phyloP scores from a whole-genome alignment of 53 echinoderm and acorn worm genomes.

The Stichopus horrens region DNA sequence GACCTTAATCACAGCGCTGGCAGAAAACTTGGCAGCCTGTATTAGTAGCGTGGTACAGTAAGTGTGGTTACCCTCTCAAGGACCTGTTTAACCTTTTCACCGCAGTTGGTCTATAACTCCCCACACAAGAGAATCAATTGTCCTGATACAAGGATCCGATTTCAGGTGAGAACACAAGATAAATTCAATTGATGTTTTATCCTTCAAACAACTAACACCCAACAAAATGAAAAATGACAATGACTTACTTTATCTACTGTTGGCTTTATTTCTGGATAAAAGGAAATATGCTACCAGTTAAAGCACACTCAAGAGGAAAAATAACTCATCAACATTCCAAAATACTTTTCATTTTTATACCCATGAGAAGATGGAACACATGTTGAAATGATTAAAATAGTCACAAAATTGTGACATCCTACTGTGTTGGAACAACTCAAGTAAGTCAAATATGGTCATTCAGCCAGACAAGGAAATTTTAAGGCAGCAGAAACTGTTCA shows the following conservation, averaged over 20 bases:
- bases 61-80: background rate
- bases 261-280: background rate
- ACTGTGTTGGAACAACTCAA: background rate
- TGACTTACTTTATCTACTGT: background rate
- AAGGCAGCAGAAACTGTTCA: background rate
- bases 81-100: constrained; percentile 25
- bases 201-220: background rate
- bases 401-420: background rate
- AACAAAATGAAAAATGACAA: background rate
- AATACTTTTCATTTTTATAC: background rate
- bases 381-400: background rate
- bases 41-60: too few species aligned
- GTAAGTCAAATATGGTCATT: background rate
- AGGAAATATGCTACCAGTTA: background rate
- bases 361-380: background rate
- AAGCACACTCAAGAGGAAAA: constrained; percentile 7
- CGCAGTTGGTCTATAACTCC: constrained; percentile 16
- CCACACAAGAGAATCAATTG: constrained; percentile 4
- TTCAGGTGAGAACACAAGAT: background rate
- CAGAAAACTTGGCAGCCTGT: too few species aligned
- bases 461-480: background rate
- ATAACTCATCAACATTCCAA: background rate
- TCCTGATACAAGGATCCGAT: background rate
- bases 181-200: background rate
- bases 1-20: too few species aligned